Evolutionary conservation across 1,140 invertebrate species (phyloP), one percentile per base, ranked within the genome.

Genomic region (Heliconius nattereri): DNA sequence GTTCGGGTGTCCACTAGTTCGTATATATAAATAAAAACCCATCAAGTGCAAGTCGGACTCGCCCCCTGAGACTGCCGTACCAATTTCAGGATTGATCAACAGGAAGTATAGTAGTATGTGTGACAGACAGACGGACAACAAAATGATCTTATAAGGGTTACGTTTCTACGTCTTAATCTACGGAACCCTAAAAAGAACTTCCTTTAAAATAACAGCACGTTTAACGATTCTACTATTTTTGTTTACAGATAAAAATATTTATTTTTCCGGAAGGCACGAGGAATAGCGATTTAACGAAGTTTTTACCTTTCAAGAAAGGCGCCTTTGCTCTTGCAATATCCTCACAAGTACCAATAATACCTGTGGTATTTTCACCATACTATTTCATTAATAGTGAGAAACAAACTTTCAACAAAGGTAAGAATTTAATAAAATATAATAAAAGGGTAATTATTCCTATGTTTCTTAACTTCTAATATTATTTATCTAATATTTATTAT

Each of bases 321-420:
- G 97, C 97, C 3, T 98, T 98, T 91, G 96, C 96, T 87, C 95
- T 97, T 78, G 97, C 97, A 11, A 95, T 97, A 40, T 94, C 96
- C 57, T 95, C 95, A 70, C 96, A 97, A 95, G 95, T 97, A n/a
- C 97, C 97, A 6, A 96, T 97, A 71, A 90, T 97, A 49, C 97
- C 97, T 40, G 93, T 97, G 60, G 96, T 97, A 3, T 96, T 96
- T 87, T 97, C 97, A 11, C 96, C 96, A n/a, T 97, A 97, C 88
- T 95, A 95, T 77, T 95, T 95, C 76, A 94, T 95, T 26, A 93
- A 94, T 84, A 83, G 85, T 40, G 90, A 91, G 45, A 93, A 91
- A 82, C 86, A 87, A 72, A 92, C 92, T 40, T 95, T 95, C 77
- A 91, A 92, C 76, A 92, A 91, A 89, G 94, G 94, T 94, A 88